These are phyloP conservation scores for Galago senegalensis DNA, from an alignment of 2,797 vertebrate species.

Conservation along the genomic window DNA sequence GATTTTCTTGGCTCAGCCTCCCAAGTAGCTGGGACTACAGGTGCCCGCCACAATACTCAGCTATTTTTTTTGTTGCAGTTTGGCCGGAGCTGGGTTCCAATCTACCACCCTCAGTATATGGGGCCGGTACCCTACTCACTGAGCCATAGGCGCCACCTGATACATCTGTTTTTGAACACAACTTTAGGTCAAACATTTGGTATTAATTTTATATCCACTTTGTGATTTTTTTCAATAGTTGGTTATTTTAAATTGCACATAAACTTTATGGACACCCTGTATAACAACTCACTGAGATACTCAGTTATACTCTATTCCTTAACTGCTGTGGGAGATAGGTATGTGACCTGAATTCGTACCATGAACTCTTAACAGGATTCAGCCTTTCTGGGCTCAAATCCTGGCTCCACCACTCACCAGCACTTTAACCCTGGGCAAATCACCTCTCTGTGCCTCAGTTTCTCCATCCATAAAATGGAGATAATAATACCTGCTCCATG, in stretches of 20 bases:
- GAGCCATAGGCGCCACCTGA: neutral
- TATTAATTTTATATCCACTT: conserved; percentile 8
- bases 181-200: neutral
- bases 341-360: neutral
- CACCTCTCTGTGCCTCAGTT: neutral
- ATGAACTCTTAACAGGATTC: neutral
- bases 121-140: too few relatives aligned
- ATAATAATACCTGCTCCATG: neutral
- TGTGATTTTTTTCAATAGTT: neutral
- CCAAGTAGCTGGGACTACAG: too few relatives aligned
- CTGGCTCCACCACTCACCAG: neutral
- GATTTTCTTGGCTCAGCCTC: too few relatives aligned
- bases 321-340: neutral
- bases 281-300: neutral
- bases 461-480: neutral
- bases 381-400: conserved; percentile 10
- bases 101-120: too few relatives aligned
- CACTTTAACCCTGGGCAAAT: neutral
- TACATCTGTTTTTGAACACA: neutral
- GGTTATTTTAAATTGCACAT: too few relatives aligned
- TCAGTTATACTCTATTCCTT: neutral
- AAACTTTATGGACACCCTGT: too few relatives aligned
- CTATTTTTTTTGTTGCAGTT: too few relatives aligned
- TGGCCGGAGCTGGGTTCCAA: too few relatives aligned
- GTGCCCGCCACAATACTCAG: too few relatives aligned